Evolutionary conservation across 2,113 vertebrate genomes (phyloP), one percentile per base, ranked within the genome.

Genomic region (Lasiurus cinereus): DNA sequence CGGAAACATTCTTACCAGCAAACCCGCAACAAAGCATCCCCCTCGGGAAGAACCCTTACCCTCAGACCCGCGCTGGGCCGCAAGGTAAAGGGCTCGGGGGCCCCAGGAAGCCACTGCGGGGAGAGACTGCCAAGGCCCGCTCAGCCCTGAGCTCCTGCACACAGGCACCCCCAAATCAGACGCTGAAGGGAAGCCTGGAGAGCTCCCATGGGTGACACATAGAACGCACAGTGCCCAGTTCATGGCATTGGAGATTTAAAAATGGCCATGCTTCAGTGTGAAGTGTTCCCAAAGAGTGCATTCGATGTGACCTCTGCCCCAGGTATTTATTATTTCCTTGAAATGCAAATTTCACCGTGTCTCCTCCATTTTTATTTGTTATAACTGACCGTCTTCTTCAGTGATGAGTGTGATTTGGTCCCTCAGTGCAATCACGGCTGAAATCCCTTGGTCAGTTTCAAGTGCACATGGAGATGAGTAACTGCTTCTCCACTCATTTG

Each of bases 391-490:
- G 16, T 5, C 39, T 91, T 6, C 19, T 11, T 64, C 73, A 89
- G 12, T 52, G 31, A 90, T 4, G 73, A 87, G 48, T 90, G 36
- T 36, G 79, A 22, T 82, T 69, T 82, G 72, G 43, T 39, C 31
- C 50, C 8, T 39, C 24, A 39, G 0, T 77, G 69, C 84, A 90
- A 90, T 67, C 31, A 87, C 89, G 21, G 48, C 27, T 18, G 31
- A 90, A 90, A 52, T 83, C 33, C 84, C 36, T 39, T 33, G 43
- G 62, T 80, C 19, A 92, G 5, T 93, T 77, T 76, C 76, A 93
- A 77, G 24, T 56, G 8, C 54, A 43, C 27, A 64, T 16, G 39
- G 21, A 77, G 80, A 84, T 77, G 18, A 93, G n/a, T 84, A 36
- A 72, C 22, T 76, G 11, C 76, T 70, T 86, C n/a, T n/a, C n/a